A percentile compares a stretch with the other conserved stretches of the same genome.
Conservation (phyloP, 2,888 invertebrate genomes). For the Watsonalla cultraria region DNA sequence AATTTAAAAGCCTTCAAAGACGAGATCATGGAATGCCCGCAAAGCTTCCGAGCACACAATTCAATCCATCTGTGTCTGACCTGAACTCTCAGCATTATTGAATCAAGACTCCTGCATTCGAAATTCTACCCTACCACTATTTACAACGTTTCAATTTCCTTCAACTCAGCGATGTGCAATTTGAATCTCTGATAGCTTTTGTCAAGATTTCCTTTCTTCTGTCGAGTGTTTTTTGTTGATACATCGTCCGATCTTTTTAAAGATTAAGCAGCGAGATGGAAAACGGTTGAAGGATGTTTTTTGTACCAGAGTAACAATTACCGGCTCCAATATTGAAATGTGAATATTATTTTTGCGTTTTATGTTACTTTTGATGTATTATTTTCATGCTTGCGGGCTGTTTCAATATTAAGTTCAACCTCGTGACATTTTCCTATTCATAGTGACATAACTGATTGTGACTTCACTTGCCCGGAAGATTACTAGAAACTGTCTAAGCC, state of each 20-base stretch:
- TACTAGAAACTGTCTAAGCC: too few relatives aligned
- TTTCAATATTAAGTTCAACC: too few relatives aligned
- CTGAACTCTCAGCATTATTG: conserved; percentile 29
- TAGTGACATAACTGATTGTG: too few relatives aligned
- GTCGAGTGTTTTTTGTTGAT: conserved; percentile 20
- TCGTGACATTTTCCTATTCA: too few relatives aligned
- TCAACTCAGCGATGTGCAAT: conserved; percentile 13
- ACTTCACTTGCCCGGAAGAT: too few relatives aligned
- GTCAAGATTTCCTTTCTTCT: conserved; percentile 22
- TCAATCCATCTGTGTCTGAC: conserved; percentile 35
- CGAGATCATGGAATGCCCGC: conserved; percentile 1
- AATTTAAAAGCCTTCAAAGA: conserved; percentile 1
- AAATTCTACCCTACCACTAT: conserved; percentile 28
- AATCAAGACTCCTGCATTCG: conserved; percentile 26
- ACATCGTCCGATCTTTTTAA: conserved; percentile 32
- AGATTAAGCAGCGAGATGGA: conserved; percentile 12
- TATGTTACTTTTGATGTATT: background rate
- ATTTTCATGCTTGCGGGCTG: background rate
- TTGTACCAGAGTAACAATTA: background rate
- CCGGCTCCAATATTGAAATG: background rate
- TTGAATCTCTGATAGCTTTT: conserved; percentile 17
- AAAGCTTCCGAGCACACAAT: conserved; percentile 30
- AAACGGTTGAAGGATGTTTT: background rate
- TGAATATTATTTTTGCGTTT: background rate
- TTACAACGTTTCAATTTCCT: conserved; percentile 29